phyloP scores from a whole-genome alignment of 1,140 invertebrate genomes.

The Neomicropteryx cornuta region DNA sequence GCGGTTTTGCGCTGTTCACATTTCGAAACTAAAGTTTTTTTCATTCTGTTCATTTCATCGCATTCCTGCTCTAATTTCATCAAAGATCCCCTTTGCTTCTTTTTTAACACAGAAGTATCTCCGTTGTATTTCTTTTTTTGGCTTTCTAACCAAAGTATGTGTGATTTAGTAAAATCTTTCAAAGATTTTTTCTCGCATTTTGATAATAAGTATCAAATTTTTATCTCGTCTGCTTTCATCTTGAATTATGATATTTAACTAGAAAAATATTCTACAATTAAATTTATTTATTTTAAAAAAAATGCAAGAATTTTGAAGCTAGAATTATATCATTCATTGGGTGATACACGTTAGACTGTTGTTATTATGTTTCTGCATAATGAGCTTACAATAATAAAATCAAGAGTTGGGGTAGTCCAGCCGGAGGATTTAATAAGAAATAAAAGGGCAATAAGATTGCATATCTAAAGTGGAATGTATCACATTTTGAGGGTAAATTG shows the following conservation, averaged over 20 bases:
- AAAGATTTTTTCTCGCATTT: conserved; percentile 36
- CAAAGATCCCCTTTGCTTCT: conserved; percentile 33
- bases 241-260: conserved; percentile 36
- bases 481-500: no score
- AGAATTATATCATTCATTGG: no score
- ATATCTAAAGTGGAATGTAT: no score
- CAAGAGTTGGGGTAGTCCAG: no score
- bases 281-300: no score
- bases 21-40: conserved; percentile 27
- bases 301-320: no score
- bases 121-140: conserved; percentile 33
- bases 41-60: conserved; percentile 36
- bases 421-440: no score
- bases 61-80: conserved; percentile 33
- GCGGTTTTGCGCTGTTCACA: conserved; percentile 31
- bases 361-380: no score
- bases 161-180: conserved; percentile 32
- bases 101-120: conserved; percentile 31
- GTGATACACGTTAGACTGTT: no score
- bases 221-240: conserved; percentile 34
- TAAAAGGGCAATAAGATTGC: no score
- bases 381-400: no score
- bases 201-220: conserved; percentile 30
- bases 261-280: no score
- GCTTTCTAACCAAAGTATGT: conserved; percentile 33